Evolutionary conservation across 1,140 invertebrate species (phyloP), one percentile per base, ranked within the genome.

Genomic region (Euschistus heros): DNA sequence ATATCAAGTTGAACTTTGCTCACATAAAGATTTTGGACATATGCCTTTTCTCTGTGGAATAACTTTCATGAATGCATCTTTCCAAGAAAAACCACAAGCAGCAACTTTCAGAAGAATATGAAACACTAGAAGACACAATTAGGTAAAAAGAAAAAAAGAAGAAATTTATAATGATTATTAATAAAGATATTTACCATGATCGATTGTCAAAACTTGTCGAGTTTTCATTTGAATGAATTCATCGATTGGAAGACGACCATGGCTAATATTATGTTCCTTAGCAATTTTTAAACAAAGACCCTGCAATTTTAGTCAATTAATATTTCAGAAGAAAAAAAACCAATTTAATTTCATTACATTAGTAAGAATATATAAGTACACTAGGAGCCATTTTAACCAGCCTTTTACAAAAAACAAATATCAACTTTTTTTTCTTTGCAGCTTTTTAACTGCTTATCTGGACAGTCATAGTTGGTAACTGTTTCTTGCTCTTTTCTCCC

Each of bases 151-250:
- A 59, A 59, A 15, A 54, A 54, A 60, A 60, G 6, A 15, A 17
- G 14, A 17, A 17, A 17, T 10, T 10, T 7, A 15, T 8, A 60
- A 15, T 24, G 27, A 27, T 17, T 8, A 60, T 24, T 7, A 10
- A 7, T 7, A 33, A 60, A 14, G 8, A 60, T 71, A 70, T 69
- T 76, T 81, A 92, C 91, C 94, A 80, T 99, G 96, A 79, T 97
- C 93, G 67, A 98, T 89, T 26, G 94, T 94, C 42, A 99, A 81
- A 50, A 98, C 94, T 80, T 92, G 92, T 72, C 95, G 81, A 8
- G 90, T 89, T 78, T 92, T 92, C 87, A 98, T 91, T 71, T 89
- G 83, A 27, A 99, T 81, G 79, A 89, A 92, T 75, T 95, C 86
- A 70, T 86, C 84, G 71, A 99, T 84, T 0, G 97, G 95, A 44